Evolutionary conservation across 2,888 invertebrate genomes (phyloP).

Genomic region (Papilio protenor): DNA sequence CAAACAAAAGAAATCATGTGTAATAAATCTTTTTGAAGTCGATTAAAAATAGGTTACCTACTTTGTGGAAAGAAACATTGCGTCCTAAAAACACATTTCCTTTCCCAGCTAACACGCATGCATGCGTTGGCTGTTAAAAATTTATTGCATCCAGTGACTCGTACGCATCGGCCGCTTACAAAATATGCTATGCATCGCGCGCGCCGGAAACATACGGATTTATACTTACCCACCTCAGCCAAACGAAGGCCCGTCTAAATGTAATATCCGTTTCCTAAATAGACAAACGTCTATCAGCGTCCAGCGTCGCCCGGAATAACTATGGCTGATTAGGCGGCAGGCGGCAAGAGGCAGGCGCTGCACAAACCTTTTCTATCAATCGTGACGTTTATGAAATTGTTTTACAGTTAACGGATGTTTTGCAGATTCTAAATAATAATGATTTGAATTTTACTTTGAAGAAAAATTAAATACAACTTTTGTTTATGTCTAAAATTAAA

Average conservation of each 20-base stretch:
- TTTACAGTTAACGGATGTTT: conserved; percentile 23
- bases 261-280: conserved; percentile 85
- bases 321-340: conserved; percentile 74
- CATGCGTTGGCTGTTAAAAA: conserved; percentile 73
- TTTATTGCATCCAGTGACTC: conserved; percentile 72
- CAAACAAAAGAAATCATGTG: background rate
- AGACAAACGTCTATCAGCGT: conserved; percentile 82
- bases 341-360: conserved; percentile 54
- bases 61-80: conserved; percentile 41
- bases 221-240: conserved; percentile 81
- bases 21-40: background rate
- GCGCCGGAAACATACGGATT: conserved; percentile 80
- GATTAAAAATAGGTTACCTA: conserved; percentile 33
- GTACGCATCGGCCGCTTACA: conserved; percentile 76
- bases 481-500: background rate
- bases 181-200: conserved; percentile 79
- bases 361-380: conserved; percentile 34
- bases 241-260: conserved; percentile 82
- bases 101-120: conserved; percentile 62
- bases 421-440: background rate
- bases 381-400: conserved; percentile 8
- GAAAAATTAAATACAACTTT: background rate
- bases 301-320: conserved; percentile 74
- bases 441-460: background rate
- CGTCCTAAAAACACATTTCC: conserved; percentile 72